Evolutionary conservation across 2,113 vertebrate genomes (phyloP), one percentile per base, ranked within the genome.

Genomic region (Plestiodon gilberti): DNA sequence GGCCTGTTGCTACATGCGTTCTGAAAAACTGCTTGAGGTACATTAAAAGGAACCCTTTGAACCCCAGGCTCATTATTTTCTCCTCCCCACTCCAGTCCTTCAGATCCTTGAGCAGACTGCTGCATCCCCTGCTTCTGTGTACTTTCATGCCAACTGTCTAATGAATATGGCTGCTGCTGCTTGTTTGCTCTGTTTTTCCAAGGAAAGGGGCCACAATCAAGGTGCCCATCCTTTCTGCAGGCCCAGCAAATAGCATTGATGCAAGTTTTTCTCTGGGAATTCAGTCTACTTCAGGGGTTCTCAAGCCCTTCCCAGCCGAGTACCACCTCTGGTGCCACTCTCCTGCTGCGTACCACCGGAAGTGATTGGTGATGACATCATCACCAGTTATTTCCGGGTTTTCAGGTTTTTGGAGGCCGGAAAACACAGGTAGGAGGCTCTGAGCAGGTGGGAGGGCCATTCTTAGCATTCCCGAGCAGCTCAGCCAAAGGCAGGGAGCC

Each of bases 41-140:
- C 92, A 92, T 95, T 94, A 93, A 96, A 95, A 82, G 74, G 87
- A 94, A 94, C 55, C 90, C 95, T 95, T 95, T 93, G 89, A 95
- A 95, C 89, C 23, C 77, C 83, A 61, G 64, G 65, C 87, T 95
- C 92, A 93, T 96, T 95, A 95, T 91, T 93, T 82, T 91, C 77
- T 70, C 64, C 20, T 18, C 73, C 61, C 30, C 79, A 81, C 89
- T 83, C 93, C 81, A 89, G 57, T 94, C 95, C 90, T 92, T 94
- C 92, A 87, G 38, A 90, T 96, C 93, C 84, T 40, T 84, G 88
- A 89, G 38, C 87, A 92, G 84, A 38, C 35, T 87, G 84, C 86
- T 81, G 57, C 93, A 86, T 76, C 90, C 78, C 67, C 82, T 78
- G 67, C 76, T 91, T 87, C 71, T 91, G 87, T 88, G 57, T 83